Evolutionary conservation across 2,797 vertebrate species (phyloP).

Genomic region (Trematomus bernacchii): DNA sequence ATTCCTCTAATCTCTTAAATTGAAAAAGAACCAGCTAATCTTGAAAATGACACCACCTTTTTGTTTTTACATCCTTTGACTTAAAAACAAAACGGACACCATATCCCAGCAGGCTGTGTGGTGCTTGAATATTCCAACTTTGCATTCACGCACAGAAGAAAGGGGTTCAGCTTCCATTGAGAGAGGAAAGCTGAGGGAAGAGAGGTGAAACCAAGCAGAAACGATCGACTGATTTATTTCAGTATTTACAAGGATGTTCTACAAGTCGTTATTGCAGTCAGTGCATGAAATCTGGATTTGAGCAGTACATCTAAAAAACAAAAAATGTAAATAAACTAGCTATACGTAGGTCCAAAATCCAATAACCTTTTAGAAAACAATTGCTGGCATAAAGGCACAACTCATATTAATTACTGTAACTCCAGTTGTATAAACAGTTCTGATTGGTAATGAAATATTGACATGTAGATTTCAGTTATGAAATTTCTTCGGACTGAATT

Average conservation of each 20-base stretch:
- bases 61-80: background rate
- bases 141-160: slow-evolving; percentile 15
- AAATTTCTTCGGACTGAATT: background rate
- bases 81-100: background rate
- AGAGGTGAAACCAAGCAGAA: slow-evolving; percentile 41
- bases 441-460: slow-evolving; percentile 27
- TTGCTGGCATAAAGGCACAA: slow-evolving; percentile 74
- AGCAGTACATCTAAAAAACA: slow-evolving; percentile 41
- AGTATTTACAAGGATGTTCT: slow-evolving; percentile 87
- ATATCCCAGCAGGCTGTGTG: background rate
- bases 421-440: slow-evolving; percentile 25
- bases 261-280: slow-evolving; percentile 81
- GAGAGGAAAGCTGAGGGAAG: slow-evolving; percentile 19
- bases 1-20: no score
- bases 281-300: slow-evolving; percentile 61
- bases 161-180: background rate
- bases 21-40: no score
- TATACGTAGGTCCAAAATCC: slow-evolving; percentile 37
- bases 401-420: slow-evolving; percentile 34
- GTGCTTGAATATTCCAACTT: slow-evolving; percentile 18
- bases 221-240: slow-evolving; percentile 76
- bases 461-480: background rate
- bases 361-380: slow-evolving; percentile 38
- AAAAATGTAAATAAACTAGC: slow-evolving; percentile 16
- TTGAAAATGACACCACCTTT: background rate